Evolutionary conservation across 2,797 vertebrate species (phyloP).

Genomic region (Pogoniulus pusillus): DNA sequence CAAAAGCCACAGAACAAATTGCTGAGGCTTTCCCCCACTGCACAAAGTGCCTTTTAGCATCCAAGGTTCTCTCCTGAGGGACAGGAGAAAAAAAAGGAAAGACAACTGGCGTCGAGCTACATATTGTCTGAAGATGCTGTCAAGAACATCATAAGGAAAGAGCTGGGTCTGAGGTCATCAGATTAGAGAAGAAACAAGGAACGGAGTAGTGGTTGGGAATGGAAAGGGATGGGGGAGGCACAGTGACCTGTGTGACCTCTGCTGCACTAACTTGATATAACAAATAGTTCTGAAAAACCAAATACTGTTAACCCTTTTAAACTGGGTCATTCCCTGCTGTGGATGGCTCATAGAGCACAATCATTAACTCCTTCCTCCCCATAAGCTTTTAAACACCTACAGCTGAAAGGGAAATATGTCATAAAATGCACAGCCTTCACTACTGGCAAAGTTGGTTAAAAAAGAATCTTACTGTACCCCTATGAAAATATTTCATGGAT

Average conservation of each 20-base stretch:
- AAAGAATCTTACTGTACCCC: not conserved
- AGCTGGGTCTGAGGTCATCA: slow-evolving; percentile 75
- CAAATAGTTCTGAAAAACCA: slow-evolving; percentile 79
- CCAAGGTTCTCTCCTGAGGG: slow-evolving; percentile 68
- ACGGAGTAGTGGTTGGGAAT: slow-evolving; percentile 13
- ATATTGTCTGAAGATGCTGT: slow-evolving; percentile 70
- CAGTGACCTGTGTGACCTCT: slow-evolving; percentile 68
- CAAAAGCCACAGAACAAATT: slow-evolving; percentile 71
- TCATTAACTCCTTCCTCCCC: slow-evolving; percentile 73
- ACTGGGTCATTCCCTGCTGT: slow-evolving; percentile 68
- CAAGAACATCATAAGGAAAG: slow-evolving; percentile 75
- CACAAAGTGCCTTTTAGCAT: slow-evolving; percentile 74
- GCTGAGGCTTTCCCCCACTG: slow-evolving; percentile 7
- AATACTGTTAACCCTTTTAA: slow-evolving; percentile 80
- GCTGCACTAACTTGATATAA: slow-evolving; percentile 79
- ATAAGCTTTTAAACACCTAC: not conserved
- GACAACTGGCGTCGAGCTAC: slow-evolving; percentile 70
- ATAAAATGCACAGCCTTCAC: not conserved
- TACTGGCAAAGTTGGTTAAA: not conserved
- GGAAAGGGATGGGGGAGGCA: not conserved
- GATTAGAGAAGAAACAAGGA: slow-evolving; percentile 72
- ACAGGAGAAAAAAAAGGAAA: slow-evolving; percentile 51
- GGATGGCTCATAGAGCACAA: slow-evolving; percentile 27
- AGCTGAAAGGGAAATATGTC: no score
- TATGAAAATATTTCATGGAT: not conserved